Evolutionary conservation across 37 sponge, comb jelly and placozoan species (phyloP), one percentile per base, ranked within the genome.

Genomic region (Theonella swinhoei): DNA sequence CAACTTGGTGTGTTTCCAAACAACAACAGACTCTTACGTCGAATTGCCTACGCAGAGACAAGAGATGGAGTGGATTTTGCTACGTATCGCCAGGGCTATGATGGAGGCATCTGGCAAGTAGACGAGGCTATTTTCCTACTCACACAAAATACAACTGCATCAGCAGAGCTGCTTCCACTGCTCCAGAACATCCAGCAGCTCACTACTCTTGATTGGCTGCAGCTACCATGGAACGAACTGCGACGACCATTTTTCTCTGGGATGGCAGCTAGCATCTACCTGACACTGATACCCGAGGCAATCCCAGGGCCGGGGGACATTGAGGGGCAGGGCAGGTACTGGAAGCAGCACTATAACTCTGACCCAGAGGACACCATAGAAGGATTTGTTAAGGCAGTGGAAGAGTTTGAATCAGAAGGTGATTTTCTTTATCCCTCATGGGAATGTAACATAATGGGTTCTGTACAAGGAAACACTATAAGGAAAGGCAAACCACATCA

Each of bases 41-140:
- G 86, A 59, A 35, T 85, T 2, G 86, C 86, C 1, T 85, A 59
- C 59, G 86, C 72, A 2, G 86, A 85, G 59, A 62, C 76, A 42
- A 64, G 84, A 47, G 84, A 83, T 42, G 84, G 84, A 33, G 31
- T 66, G 32, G 84, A 74, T 47, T 0, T 64, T 2, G 68, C 74
- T 68, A 83, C 84, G 7, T 83, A 39, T 76, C 42, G 80, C 8
- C 34, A n/a, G 2, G 84, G 76, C 68, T 83, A 83, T 54, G 8
- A 67, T 41, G 84, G 84, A 32, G 84, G 84, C 1, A 83, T 83
- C 25, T 83, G 84, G 84, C 84, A 83, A 41, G 84, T 83, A 8
- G 84, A 83, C 64, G 84, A 83, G 66, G 36, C 0, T 1, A 67
- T 83, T 24, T 74, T 83, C 38, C 17, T 29, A 20, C 30, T 42